These are phyloP conservation scores for Tangara arthus DNA, from an alignment of 2,797 vertebrate species.

Conservation along the genomic window DNA sequence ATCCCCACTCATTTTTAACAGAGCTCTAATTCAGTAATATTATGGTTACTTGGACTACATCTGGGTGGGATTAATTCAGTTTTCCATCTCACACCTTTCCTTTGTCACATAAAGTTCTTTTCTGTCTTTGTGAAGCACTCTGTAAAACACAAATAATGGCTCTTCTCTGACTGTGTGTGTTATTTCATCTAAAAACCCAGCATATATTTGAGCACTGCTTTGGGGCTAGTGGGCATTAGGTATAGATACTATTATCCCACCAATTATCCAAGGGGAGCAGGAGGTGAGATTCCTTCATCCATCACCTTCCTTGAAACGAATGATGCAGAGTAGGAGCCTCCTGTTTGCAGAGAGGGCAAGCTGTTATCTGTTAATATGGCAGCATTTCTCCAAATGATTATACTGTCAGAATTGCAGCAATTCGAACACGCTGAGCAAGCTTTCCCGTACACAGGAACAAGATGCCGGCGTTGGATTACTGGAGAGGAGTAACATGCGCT, in stretches of 20 bases:
- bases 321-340: not conserved
- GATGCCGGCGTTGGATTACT: not conserved
- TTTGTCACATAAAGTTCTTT: not conserved
- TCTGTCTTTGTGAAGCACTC: not conserved
- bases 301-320: not conserved
- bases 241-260: not conserved
- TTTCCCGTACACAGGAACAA: slow-evolving; percentile 27
- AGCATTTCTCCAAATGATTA: slow-evolving; percentile 35
- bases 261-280: not conserved
- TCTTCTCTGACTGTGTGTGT: not conserved
- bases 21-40: not conserved
- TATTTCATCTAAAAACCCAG: not conserved
- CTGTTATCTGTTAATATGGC: slow-evolving; percentile 28
- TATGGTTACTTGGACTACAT: not conserved
- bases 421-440: not conserved
- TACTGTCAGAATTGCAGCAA: slow-evolving; percentile 37
- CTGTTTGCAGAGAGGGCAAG: not conserved
- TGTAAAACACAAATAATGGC: not conserved
- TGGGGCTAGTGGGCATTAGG: not conserved
- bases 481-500: not conserved
- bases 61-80: not conserved
- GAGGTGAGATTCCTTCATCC: not conserved
- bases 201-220: not conserved
- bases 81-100: not conserved
- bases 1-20: slow-evolving; percentile 11